phyloP scores from a whole-genome alignment of 2,888 invertebrate species.

The Drosophila kanekoi region DNA sequence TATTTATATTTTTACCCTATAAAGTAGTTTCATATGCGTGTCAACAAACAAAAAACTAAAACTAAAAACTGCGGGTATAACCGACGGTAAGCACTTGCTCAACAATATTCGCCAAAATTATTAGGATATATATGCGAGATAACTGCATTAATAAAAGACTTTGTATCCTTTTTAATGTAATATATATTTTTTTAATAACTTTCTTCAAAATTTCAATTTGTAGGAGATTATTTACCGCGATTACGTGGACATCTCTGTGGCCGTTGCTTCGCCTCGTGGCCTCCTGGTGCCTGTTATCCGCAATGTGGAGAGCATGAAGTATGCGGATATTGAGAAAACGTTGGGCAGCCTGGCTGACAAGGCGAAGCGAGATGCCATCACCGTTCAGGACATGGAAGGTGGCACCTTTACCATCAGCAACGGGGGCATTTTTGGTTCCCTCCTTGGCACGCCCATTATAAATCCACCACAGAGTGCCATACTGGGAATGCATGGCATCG shows the following conservation, averaged over 20 bases:
- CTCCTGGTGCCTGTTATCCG: slow-evolving; percentile 98
- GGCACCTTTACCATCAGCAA: slow-evolving; percentile 99
- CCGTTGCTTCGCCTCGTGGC: slow-evolving; percentile 99
- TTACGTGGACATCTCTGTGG: slow-evolving; percentile 99
- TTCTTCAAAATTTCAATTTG: slow-evolving; percentile 18
- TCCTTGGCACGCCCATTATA: slow-evolving; percentile 99
- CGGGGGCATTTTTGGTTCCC: slow-evolving; percentile 99
- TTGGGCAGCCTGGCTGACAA: slow-evolving; percentile 95
- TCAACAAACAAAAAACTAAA: no score
- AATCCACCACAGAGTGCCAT: slow-evolving; percentile 99
- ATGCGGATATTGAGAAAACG: slow-evolving; percentile 96
- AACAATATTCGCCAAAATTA: no score
- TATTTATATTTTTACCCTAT: no score
- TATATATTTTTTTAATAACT: not conserved
- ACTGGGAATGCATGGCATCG: slow-evolving; percentile 99
- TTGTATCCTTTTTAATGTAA: no score
- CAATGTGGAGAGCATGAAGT: slow-evolving; percentile 97
- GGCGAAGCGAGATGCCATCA: slow-evolving; percentile 93
- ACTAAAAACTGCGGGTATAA: no score
- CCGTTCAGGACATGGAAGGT: slow-evolving; percentile 99
- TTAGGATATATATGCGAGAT: no score
- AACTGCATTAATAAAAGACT: no score
- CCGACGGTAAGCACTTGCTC: no score
- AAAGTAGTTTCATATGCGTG: no score
- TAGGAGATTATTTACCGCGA: slow-evolving; percentile 91